These are phyloP conservation scores for Cantharis rufa DNA, from an alignment of 2,888 invertebrate genomes.

Conservation along the genomic window DNA sequence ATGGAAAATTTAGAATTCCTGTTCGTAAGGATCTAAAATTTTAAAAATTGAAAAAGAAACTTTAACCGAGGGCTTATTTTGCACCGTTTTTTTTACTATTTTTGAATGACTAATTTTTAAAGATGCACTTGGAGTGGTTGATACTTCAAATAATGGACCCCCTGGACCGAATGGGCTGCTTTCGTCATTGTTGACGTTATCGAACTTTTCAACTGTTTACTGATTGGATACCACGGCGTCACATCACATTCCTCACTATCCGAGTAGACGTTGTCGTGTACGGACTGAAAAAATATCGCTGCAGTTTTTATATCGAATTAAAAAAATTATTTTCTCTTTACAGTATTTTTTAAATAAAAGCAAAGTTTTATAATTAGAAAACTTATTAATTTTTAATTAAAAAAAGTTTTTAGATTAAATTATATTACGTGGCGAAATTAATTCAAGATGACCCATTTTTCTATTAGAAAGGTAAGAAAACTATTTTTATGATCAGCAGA, in stretches of 20 bases:
- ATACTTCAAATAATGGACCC: neutral
- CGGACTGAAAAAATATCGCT: neutral
- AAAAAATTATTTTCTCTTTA: neutral
- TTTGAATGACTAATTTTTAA: neutral
- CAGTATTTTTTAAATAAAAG: neutral
- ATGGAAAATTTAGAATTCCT: neutral
- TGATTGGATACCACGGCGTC: neutral
- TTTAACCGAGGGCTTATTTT: neutral
- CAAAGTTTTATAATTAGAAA: neutral
- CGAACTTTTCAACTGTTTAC: neutral
- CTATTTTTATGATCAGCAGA: neutral
- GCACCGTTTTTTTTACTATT: neutral
- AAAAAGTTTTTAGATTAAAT: neutral
- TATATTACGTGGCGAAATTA: neutral
- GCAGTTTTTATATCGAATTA: neutral
- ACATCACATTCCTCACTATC: neutral
- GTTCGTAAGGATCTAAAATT: neutral
- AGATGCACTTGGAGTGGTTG: neutral
- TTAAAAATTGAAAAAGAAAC: neutral
- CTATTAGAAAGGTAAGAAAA: constrained; percentile 20
- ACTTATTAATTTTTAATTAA: neutral
- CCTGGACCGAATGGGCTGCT: neutral
- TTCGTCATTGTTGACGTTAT: neutral
- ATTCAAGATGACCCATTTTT: constrained; percentile 16
- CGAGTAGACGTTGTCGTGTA: neutral